Evolutionary conservation across 2,113 vertebrate genomes (phyloP).

Genomic region (Ginglymostoma cirratum): DNA sequence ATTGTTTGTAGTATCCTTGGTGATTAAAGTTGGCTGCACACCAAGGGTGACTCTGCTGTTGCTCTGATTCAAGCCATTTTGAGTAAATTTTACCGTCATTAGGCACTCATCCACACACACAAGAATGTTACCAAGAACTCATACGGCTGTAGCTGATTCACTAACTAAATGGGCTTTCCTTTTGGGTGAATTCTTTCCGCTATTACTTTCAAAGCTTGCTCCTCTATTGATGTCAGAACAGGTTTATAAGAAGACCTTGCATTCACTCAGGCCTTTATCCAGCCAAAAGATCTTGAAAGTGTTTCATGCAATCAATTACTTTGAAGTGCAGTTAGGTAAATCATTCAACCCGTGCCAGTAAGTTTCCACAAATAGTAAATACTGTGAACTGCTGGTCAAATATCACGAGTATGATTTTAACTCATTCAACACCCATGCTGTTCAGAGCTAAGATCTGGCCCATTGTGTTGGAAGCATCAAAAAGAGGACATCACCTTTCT

Average conservation of each 20-base stretch:
- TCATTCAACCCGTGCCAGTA: neutral
- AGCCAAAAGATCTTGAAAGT: neutral
- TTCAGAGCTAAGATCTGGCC: neutral
- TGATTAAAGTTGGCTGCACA: neutral
- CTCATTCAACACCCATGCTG: neutral
- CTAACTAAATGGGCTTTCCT: neutral
- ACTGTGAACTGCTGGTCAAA: neutral
- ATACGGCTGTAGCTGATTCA: neutral
- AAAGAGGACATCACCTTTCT: neutral
- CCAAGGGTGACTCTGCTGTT: neutral
- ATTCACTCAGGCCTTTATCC: neutral
- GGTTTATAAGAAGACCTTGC: neutral
- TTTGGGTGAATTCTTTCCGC: neutral
- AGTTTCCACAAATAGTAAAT: neutral
- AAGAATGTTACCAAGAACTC: neutral
- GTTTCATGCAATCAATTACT: neutral
- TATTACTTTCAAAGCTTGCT: neutral
- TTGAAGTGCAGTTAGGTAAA: neutral
- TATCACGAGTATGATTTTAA: neutral
- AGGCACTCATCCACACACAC: neutral
- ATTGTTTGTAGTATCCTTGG: neutral
- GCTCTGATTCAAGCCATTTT: neutral
- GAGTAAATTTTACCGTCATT: conserved; percentile 3
- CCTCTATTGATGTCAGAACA: neutral
- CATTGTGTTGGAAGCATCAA: neutral